Evolutionary conservation across 2,888 invertebrate genomes (phyloP), one percentile per base, ranked within the genome.

Genomic region (Molorchus minor): DNA sequence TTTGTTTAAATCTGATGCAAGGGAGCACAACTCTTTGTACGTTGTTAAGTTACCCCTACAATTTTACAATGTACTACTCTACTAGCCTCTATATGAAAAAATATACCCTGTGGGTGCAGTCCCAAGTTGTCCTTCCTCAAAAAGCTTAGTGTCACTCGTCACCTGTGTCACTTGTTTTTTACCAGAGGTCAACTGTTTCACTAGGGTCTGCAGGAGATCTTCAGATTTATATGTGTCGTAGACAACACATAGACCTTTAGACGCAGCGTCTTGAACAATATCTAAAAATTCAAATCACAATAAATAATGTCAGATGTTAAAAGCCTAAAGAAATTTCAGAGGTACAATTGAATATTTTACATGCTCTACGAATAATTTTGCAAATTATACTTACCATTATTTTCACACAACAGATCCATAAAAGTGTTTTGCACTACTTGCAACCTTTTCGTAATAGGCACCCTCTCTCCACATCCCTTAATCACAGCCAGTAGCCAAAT

Each of bases 1-100:
- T 77, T 97, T 94, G 77, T 96, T 96, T 63, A 98, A 83, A 80
- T 97, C 96, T 0, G 94, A 94, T 0, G 96, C 96, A 40, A 97
- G 82, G 0, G 94, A 92, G 79, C 96, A 97, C 47, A 98, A 84
- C 80, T 98, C 97, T 77, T 93, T 94, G 81, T 98, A 98, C 0
- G 97, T 97, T 1, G 96, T 91, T 21, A 97, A 83, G 72, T 91
- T 93, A 8, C 93, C 93, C 0, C 95, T 93, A 76, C 41, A 70
- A 62, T n/a, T 25, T 25, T 25, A 8, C 4, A 8, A 5, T 25
- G 8, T 5, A 25, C 25, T 5, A 25, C 25, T 25, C 5, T 25
- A 5, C 8, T 25, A 25, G 8, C 25, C 8, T 25, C 8, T 5
- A 25, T 5, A 25, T 25, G 25, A 5, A 25, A 25, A 25, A 25